phyloP scores from a whole-genome alignment of 2,113 vertebrate species.

The Tetrao urogallus region DNA sequence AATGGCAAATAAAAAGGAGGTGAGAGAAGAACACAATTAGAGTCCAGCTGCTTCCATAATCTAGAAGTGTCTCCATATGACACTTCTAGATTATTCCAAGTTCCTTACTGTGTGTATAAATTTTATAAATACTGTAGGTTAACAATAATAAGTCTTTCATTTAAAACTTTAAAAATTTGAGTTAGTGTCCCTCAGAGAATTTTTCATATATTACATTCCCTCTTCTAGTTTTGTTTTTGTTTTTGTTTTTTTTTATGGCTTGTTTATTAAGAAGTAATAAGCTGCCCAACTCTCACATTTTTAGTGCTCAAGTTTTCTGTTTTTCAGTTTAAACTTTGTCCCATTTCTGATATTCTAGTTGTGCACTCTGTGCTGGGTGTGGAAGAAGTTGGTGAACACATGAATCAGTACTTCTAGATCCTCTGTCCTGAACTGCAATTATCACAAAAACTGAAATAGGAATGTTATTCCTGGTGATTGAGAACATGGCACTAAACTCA shows the following conservation, averaged over 20 bases:
- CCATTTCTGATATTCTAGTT: background rate
- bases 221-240: background rate
- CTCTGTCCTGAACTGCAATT: background rate
- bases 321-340: background rate
- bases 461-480: background rate
- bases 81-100: background rate
- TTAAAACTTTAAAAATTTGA: background rate
- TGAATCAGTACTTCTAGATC: background rate
- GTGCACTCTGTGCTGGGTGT: background rate
- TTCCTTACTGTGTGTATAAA: background rate
- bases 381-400: background rate
- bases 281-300: fast-evolving
- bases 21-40: background rate
- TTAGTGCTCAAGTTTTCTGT: background rate
- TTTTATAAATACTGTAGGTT: background rate
- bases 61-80: background rate
- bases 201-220: background rate
- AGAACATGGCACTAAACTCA: background rate
- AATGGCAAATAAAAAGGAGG: background rate
- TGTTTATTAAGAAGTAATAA: background rate
- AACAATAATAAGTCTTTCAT: background rate
- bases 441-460: background rate
- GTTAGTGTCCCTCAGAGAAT: background rate
- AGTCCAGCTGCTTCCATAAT: background rate
- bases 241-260: background rate